Conservation (phyloP, 2,888 invertebrate species). For the Anoplius nigerrimus region DNA sequence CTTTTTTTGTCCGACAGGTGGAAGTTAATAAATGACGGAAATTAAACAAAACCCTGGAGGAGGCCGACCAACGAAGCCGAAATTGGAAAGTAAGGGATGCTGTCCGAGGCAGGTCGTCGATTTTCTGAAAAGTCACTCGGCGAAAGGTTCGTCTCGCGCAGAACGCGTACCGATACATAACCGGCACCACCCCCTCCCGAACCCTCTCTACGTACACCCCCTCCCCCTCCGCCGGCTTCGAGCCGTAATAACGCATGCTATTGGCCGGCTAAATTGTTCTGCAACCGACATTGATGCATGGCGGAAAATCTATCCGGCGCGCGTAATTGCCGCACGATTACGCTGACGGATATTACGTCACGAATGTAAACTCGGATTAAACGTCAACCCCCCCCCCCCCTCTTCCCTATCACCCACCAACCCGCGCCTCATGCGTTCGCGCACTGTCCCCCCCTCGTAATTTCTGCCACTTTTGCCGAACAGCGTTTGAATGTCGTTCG, state of each 20-base stretch:
- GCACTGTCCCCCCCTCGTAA: slow-evolving; percentile 13
- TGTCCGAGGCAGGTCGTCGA: neutral
- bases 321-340: slow-evolving; percentile 37
- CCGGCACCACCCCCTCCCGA: slow-evolving; percentile 13
- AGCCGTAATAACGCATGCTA: slow-evolving; percentile 24
- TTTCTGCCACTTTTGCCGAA: slow-evolving; percentile 1
- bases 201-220: neutral
- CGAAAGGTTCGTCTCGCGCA: slow-evolving; percentile 4
- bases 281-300: slow-evolving; percentile 14
- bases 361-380: slow-evolving; percentile 33
- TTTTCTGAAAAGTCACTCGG: slow-evolving; percentile 2
- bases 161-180: neutral
- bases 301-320: slow-evolving; percentile 35
- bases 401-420: neutral
- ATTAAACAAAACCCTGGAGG: slow-evolving; percentile 22
- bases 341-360: slow-evolving; percentile 29
- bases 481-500: too few species aligned
- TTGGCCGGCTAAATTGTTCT: slow-evolving; percentile 32
- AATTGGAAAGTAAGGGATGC: too few species aligned
- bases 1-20: slow-evolving; percentile 28
- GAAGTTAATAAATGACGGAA: slow-evolving; percentile 53
- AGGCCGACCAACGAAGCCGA: neutral
- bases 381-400: neutral
- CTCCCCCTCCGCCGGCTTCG: too few species aligned
- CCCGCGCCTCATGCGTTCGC: slow-evolving; percentile 2